A percentile compares a stretch with the other conserved stretches of the same genome.
phyloP scores from a whole-genome alignment of 2,113 vertebrate species.

The Nesoenas mayeri region DNA sequence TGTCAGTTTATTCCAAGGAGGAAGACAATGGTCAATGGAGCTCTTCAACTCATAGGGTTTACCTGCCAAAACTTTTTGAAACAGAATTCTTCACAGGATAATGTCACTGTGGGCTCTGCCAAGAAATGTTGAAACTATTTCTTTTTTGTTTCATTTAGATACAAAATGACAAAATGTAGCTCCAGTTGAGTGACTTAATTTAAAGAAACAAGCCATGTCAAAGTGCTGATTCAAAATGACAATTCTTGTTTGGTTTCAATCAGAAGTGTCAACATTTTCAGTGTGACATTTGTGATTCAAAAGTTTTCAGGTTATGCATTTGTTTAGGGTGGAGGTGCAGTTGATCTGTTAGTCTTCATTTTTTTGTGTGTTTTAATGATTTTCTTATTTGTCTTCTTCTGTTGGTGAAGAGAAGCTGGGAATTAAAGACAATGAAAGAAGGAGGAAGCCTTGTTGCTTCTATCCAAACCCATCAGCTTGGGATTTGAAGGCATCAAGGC shows the following conservation, averaged over 20 bases:
- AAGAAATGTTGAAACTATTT: constrained; percentile 8
- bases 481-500: fast-evolving
- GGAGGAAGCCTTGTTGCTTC: not conserved
- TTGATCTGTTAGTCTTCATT: not conserved
- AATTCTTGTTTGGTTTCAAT: constrained; percentile 26
- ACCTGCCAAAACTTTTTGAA: not conserved
- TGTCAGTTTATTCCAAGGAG: not conserved
- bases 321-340: not conserved
- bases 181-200: not conserved
- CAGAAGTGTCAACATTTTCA: constrained; percentile 9
- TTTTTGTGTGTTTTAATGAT: not conserved
- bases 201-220: constrained; percentile 17
- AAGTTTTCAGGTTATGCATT: not conserved
- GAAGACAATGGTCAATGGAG: not conserved
- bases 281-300: not conserved
- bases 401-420: fast-evolving
- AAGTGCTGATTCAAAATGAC: not conserved
- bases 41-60: not conserved
- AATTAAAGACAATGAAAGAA: not conserved
- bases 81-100: not conserved
- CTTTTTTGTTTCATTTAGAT: not conserved
- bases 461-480: not conserved
- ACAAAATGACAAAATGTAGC: constrained; percentile 15
- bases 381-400: not conserved
- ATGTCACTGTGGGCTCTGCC: not conserved